These are phyloP conservation scores for Molanna angustata DNA, from an alignment of 2,888 invertebrate species.

Conservation along the genomic window DNA sequence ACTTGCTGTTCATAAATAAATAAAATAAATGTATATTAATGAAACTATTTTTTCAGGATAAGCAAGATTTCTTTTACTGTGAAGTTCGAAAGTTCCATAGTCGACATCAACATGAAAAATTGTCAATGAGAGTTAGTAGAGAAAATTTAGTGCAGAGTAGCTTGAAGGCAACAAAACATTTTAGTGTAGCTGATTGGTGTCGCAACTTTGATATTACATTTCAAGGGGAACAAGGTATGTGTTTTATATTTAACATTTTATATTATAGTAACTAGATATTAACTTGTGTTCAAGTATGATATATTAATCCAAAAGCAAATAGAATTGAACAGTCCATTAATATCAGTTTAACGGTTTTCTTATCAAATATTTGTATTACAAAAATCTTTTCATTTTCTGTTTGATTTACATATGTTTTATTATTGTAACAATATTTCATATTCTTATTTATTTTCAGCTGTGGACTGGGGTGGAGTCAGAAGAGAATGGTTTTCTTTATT, in stretches of 20 bases:
- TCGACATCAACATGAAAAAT: conserved; percentile 83
- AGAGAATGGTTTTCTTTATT: conserved; percentile 94
- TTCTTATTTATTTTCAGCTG: conserved; percentile 53
- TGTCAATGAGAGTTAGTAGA: conserved; percentile 77
- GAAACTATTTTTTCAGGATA: conserved; percentile 48
- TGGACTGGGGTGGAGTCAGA: conserved; percentile 92
- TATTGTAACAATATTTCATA: not conserved
- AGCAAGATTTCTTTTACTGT: conserved; percentile 76
- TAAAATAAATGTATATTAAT: not conserved
- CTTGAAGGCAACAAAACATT: conserved; percentile 83
- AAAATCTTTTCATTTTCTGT: not conserved
- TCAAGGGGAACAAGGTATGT: conserved; percentile 85
- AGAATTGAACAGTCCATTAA: too few relatives aligned
- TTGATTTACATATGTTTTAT: not conserved
- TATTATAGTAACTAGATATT: too few relatives aligned
- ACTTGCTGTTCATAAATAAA: too few relatives aligned
- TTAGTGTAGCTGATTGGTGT: conserved; percentile 91
- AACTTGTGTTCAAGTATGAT: too few relatives aligned
- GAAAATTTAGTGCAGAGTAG: conserved; percentile 78
- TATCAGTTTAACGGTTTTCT: not conserved
- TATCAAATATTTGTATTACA: not conserved
- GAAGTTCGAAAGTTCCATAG: conserved; percentile 83
- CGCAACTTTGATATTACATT: conserved; percentile 91
- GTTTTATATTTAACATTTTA: not conserved
- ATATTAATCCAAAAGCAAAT: too few relatives aligned